Conservation (phyloP, 1,140 invertebrate species). For the Scaptomyza pallida region DNA sequence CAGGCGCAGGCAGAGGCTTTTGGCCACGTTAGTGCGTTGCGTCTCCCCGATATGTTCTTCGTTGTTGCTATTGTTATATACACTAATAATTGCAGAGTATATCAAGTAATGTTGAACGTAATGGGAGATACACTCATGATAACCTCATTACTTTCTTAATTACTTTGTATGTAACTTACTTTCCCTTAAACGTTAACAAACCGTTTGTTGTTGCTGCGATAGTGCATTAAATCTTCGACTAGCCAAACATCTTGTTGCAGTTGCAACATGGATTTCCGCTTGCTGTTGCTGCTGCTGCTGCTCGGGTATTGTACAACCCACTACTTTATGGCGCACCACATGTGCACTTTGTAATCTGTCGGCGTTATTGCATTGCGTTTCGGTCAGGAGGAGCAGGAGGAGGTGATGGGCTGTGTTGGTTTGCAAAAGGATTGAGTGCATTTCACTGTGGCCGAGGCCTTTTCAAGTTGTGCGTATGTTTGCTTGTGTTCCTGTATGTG, state of each 20-base stretch:
- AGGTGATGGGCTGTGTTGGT: conserved; percentile 14
- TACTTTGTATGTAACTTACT: no score
- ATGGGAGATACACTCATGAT: not conserved
- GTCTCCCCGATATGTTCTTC: conserved; percentile 20
- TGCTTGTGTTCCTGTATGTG: conserved; percentile 9
- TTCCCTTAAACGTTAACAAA: no score
- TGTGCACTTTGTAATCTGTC: conserved; percentile 82
- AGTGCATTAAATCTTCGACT: not conserved
- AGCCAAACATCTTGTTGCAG: conserved; percentile 25
- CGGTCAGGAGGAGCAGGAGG: not conserved
- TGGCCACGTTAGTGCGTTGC: conserved; percentile 33
- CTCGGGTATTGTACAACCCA: conserved; percentile 46
- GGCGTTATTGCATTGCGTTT: conserved; percentile 76
- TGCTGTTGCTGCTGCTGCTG: conserved; percentile 15
- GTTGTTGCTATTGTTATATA: conserved; percentile 37
- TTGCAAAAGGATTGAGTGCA: conserved; percentile 63
- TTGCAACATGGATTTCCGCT: conserved; percentile 70
- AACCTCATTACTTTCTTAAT: no score
- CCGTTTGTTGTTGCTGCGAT: no score
- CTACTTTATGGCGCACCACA: conserved; percentile 75
- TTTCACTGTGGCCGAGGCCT: conserved; percentile 56
- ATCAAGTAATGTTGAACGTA: not conserved
- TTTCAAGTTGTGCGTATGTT: conserved; percentile 15
- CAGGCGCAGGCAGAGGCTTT: conserved; percentile 19
- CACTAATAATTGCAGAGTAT: not conserved